Percentiles rank a stretch among this genome's conserved stretches.
Conservation (phyloP, 2,888 invertebrate genomes). For the Nomada lathburiana region DNA sequence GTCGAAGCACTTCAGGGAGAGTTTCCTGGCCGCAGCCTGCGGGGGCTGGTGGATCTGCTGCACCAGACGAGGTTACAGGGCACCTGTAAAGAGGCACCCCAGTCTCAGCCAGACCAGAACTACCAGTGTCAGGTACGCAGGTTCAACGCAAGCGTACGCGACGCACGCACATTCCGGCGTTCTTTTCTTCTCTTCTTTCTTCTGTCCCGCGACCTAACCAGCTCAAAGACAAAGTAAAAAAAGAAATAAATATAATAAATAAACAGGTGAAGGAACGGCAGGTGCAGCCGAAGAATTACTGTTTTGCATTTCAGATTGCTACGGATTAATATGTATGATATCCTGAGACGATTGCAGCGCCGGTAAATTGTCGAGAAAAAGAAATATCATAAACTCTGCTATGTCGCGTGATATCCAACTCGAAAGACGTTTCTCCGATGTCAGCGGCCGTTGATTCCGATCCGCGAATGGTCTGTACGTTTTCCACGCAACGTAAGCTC, state of each 20-base stretch:
- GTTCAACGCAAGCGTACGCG: background rate
- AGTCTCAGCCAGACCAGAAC: conserved; percentile 84
- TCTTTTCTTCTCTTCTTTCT: conserved; percentile 16
- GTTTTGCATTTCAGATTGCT: conserved; percentile 58
- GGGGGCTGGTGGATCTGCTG: conserved; percentile 81
- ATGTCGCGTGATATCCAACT: conserved; percentile 3
- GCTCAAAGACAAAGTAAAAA: background rate
- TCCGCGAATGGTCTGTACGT: conserved; percentile 22
- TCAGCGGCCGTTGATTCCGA: conserved; percentile 6
- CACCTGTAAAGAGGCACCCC: conserved; percentile 80
- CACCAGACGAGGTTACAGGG: conserved; percentile 73
- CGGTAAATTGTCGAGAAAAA: background rate
- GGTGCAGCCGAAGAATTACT: conserved; percentile 23
- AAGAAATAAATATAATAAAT: background rate
- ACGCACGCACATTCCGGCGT: background rate
- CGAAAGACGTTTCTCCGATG: background rate
- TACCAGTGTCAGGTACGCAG: conserved; percentile 81
- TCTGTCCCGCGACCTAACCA: conserved; percentile 1
- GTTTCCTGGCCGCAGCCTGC: conserved; percentile 86
- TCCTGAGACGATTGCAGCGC: conserved; percentile 21
- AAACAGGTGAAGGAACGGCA: background rate
- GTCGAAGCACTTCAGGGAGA: conserved; percentile 89
- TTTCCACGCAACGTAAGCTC: background rate
- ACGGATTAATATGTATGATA: conserved; percentile 42
- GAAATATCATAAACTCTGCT: background rate